These are phyloP conservation scores for Hippopotamus amphibius DNA, from an alignment of 2,113 vertebrate genomes.

Conservation along the genomic window DNA sequence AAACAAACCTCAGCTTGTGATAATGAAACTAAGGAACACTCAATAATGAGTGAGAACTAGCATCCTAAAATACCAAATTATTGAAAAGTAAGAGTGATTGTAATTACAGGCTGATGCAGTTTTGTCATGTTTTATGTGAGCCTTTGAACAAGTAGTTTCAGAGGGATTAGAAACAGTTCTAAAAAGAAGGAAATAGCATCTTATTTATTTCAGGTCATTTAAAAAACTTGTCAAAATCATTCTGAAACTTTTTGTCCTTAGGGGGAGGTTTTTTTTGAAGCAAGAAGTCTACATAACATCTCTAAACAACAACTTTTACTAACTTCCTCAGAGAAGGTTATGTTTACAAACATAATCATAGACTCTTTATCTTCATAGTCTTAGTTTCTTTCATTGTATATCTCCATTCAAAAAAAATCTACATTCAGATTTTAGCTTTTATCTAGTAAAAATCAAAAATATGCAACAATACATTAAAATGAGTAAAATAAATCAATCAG, in stretches of 20 bases:
- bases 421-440: background rate
- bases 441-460: background rate
- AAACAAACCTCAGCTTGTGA: background rate
- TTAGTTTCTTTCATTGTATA: background rate
- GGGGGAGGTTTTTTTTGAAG: background rate
- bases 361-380: background rate
- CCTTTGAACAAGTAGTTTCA: background rate
- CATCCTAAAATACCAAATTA: background rate
- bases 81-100: constrained; percentile 17
- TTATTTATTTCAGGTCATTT: constrained; percentile 30
- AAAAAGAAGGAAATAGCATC: background rate
- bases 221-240: constrained; percentile 29
- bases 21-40: background rate
- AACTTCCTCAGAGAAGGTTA: background rate
- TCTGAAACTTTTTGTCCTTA: background rate
- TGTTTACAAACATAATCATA: background rate
- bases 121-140: background rate
- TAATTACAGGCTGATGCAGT: background rate
- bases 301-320: background rate
- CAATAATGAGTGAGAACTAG: background rate
- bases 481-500: background rate
- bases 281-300: background rate
- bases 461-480: background rate
- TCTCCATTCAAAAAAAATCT: background rate
- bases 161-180: background rate